A percentile compares a stretch with the other conserved stretches of the same genome.
phyloP scores from a whole-genome alignment of 2,888 invertebrate genomes.

The Andrena chrysosceles region DNA sequence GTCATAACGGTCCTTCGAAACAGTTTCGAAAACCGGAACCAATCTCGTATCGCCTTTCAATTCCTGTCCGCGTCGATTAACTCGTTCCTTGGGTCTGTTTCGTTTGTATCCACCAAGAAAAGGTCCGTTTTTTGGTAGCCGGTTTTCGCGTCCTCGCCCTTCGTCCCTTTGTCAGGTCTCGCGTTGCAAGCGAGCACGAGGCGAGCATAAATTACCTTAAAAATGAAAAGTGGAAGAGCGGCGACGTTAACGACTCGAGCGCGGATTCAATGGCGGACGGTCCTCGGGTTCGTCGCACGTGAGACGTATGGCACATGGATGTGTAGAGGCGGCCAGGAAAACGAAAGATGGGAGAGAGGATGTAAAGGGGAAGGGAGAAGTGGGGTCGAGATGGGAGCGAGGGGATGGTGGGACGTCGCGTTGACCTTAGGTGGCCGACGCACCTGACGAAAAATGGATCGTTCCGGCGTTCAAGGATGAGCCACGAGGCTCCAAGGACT shows the following conservation, averaged over 20 bases:
- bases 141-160: neutral
- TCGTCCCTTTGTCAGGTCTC: conserved; percentile 27
- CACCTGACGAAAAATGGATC: conserved; percentile 64
- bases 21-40: conserved; percentile 6
- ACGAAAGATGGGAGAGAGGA: neutral
- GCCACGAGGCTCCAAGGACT: conserved; percentile 31
- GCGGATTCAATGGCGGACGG: neutral
- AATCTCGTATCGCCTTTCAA: neutral
- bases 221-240: conserved; percentile 30
- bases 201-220: conserved; percentile 36
- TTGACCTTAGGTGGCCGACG: conserved; percentile 29
- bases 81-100: conserved; percentile 22
- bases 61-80: conserved; percentile 19
- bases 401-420: neutral
- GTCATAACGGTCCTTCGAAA: neutral
- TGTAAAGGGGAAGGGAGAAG: conserved; percentile 12
- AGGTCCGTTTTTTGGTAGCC: conserved; percentile 26
- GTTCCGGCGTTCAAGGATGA: conserved; percentile 34
- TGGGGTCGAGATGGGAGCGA: conserved; percentile 14
- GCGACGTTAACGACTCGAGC: neutral
- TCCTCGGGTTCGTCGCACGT: conserved; percentile 3
- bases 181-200: conserved; percentile 32
- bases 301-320: neutral
- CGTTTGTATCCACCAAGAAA: conserved; percentile 6
- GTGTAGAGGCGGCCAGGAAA: neutral